These are phyloP conservation scores for Atopsyche davidsoni DNA, from an alignment of 1,140 invertebrate genomes.

Conservation along the genomic window DNA sequence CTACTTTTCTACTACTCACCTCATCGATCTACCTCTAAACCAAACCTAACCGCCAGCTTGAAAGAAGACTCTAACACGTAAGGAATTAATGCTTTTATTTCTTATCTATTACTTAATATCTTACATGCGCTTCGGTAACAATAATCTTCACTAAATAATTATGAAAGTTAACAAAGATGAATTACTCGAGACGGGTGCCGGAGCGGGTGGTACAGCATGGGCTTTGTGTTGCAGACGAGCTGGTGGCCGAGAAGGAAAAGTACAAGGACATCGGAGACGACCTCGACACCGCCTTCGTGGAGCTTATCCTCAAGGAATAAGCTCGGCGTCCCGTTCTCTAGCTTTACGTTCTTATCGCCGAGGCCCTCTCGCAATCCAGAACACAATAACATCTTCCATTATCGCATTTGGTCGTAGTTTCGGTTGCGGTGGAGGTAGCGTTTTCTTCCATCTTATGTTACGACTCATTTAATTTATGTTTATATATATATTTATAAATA, in stretches of 20 bases:
- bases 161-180: background rate
- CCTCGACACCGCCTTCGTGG: slow-evolving; percentile 95
- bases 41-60: slow-evolving; percentile 16
- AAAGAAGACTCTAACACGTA: slow-evolving; percentile 26
- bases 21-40: slow-evolving; percentile 3
- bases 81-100: slow-evolving; percentile 24
- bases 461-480: too few species aligned
- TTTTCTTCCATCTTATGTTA: slow-evolving; percentile 10
- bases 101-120: slow-evolving; percentile 7
- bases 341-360: slow-evolving; percentile 8
- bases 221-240: slow-evolving; percentile 79
- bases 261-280: slow-evolving; percentile 99
- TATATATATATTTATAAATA: too few species aligned
- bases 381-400: background rate
- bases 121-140: background rate
- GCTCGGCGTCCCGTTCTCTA: slow-evolving; percentile 16
- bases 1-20: slow-evolving; percentile 16
- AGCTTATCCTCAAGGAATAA: slow-evolving; percentile 74
- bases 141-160: slow-evolving; percentile 1
- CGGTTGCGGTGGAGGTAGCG: background rate
- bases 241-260: slow-evolving; percentile 97
- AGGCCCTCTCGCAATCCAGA: background rate
- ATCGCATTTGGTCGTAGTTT: background rate
- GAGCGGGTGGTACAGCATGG: too few species aligned
- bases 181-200: too few species aligned